Evolutionary conservation across 2,113 vertebrate species (phyloP).

Genomic region (Mormoops blainvillei): DNA sequence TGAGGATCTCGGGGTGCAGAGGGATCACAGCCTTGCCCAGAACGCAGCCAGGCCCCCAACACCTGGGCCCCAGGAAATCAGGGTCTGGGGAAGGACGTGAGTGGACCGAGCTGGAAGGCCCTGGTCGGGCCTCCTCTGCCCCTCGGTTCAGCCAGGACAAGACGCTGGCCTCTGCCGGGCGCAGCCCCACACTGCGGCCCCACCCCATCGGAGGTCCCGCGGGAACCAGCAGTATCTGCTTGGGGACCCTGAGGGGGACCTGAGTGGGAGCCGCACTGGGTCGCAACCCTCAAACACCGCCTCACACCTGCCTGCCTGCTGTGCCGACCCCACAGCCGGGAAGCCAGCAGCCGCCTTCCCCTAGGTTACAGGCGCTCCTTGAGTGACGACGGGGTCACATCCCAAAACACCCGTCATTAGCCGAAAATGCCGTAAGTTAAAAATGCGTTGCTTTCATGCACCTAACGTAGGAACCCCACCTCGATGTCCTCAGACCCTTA

Average conservation of each 20-base stretch:
- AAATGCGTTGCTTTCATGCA: not conserved
- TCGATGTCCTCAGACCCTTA: no score
- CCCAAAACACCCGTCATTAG: not conserved
- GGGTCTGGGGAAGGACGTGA: not conserved
- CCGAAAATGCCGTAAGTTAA: not conserved
- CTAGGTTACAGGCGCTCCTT: not conserved
- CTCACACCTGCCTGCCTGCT: not conserved
- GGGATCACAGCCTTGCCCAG: not conserved
- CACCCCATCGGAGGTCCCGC: not conserved
- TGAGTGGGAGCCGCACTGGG: not conserved
- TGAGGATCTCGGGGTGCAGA: not conserved
- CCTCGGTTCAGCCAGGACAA: not conserved
- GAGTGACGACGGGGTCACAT: not conserved
- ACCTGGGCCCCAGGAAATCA: not conserved
- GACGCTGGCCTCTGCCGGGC: not conserved
- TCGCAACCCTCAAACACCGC: fast-evolving
- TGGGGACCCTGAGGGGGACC: not conserved
- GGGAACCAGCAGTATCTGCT: not conserved
- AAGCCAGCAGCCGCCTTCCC: not conserved
- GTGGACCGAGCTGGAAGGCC: not conserved
- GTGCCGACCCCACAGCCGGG: fast-evolving
- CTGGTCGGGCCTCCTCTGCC: not conserved
- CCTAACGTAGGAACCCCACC: no score
- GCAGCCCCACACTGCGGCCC: fast-evolving
- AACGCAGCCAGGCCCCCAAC: not conserved